phyloP scores from a whole-genome alignment of 2,113 vertebrate genomes.

The Diglossa brunneiventris region DNA sequence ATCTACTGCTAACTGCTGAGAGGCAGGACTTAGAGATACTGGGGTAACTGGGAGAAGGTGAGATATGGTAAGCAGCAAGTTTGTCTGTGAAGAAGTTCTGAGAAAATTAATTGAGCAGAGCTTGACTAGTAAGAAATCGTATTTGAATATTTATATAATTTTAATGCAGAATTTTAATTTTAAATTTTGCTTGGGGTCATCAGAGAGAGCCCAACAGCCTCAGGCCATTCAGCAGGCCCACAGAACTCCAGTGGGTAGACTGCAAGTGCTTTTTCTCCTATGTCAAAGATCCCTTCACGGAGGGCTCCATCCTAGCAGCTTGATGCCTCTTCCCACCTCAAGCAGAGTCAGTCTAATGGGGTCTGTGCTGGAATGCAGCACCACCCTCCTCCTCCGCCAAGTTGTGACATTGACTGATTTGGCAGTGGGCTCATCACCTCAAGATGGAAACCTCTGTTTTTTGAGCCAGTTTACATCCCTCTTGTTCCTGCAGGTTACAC shows the following conservation, averaged over 20 bases:
- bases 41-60: neutral
- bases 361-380: neutral
- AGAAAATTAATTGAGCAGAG: neutral
- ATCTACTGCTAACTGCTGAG: neutral
- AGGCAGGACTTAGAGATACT: neutral
- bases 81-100: neutral
- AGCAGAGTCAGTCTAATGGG: neutral
- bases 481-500: neutral
- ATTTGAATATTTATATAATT: neutral
- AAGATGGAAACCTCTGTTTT: neutral
- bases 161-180: neutral
- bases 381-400: neutral
- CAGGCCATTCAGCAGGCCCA: neutral
- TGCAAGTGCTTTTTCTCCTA: neutral
- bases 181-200: neutral
- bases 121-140: neutral
- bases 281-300: neutral
- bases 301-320: neutral
- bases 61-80: neutral
- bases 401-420: neutral
- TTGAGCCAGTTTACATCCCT: neutral
- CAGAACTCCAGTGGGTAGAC: neutral
- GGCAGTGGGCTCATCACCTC: neutral
- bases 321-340: accelerated
- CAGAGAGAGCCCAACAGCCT: neutral